Base-by-base conservation (phyloP, 2,113 vertebrate genomes). In the Phodopus roborovskii region DNA sequence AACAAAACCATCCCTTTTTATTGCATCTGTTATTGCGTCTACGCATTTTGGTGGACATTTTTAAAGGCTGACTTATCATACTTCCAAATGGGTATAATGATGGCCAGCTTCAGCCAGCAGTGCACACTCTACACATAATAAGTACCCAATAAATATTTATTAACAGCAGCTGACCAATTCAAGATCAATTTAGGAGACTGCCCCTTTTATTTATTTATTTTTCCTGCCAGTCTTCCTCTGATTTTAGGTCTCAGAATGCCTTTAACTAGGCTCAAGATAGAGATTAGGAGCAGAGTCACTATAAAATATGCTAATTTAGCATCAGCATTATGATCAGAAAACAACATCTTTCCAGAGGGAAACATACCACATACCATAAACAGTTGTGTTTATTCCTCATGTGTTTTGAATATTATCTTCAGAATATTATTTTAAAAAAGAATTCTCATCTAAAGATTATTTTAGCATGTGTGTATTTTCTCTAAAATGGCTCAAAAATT, bases 131-230 rank as follows among this genome's bases (percentile, higher is more conserved):
- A 58, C 84, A 93, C 84, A 96, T 96, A 92, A 91, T 94, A 93
- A 97, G 92, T 71, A 88, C 68, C 64, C 64, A 56, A 95, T 96
- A 96, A 94, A 97, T 97, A 97, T 97, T 96, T 97, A 98, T 96
- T 95, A 94, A 66, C 42, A 91, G 68, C 79, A 88, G 91, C 96
- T 96, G 83, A 95, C 83, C 92, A 84, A 95, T 84, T 91, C n/a
- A 48, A 95, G 90, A 93, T 93, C 86, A 95, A 84, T 92, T 96
- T 95, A 74, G 62, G 73, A 91, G 79, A 92, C n/a, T 36, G 56
- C 28, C 74, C 77, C 83, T 78, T 70, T 68, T 20, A 39, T 60
- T 84, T 39, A 17, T 15, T 30, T 64, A 24, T 28, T 42, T 88
- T 83, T 83, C 70, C 83, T 90, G 33, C 30, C 22, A 81, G 48